A percentile compares a stretch with the other conserved stretches of the same genome.
Conservation (phyloP, 2,888 invertebrate species). For the Criorhina ranunculi region DNA sequence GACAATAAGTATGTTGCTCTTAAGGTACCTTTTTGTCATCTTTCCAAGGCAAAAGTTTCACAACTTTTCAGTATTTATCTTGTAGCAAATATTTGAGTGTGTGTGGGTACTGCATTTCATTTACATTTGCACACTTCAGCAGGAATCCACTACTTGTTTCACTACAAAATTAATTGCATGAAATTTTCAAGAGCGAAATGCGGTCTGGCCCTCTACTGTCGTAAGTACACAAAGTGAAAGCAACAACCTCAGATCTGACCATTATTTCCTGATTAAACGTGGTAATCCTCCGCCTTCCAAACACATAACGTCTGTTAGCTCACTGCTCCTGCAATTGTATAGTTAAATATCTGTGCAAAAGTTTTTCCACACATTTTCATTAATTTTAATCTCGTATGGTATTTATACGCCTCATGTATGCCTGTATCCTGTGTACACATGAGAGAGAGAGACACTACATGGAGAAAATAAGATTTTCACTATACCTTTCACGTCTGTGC, state of each 20-base stretch:
- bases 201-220: not conserved
- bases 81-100: no score
- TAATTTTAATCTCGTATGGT: conserved; percentile 62
- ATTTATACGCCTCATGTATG: conserved; percentile 27
- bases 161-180: conserved; percentile 40
- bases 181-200: conserved; percentile 39
- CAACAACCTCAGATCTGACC: conserved; percentile 65
- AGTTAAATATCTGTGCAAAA: conserved; percentile 49
- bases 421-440: conserved; percentile 1
- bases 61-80: not conserved
- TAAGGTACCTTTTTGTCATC: conserved; percentile 5
- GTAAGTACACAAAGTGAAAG: conserved; percentile 16
- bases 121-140: conserved; percentile 8
- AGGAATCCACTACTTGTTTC: conserved; percentile 1
- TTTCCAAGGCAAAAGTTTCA: not conserved
- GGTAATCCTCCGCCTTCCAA: no score
- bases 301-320: not conserved
- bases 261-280: conserved; percentile 48
- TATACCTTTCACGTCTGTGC: not conserved
- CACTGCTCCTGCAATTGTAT: conserved; percentile 1
- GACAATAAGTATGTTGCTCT: no score
- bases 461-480: not conserved
- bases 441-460: not conserved
- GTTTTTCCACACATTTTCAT: conserved; percentile 69
- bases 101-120: not conserved